Percentiles rank a stretch among this genome's conserved stretches.
phyloP scores from a whole-genome alignment of 2,113 vertebrate species.

The Thalassoma bifasciatum region DNA sequence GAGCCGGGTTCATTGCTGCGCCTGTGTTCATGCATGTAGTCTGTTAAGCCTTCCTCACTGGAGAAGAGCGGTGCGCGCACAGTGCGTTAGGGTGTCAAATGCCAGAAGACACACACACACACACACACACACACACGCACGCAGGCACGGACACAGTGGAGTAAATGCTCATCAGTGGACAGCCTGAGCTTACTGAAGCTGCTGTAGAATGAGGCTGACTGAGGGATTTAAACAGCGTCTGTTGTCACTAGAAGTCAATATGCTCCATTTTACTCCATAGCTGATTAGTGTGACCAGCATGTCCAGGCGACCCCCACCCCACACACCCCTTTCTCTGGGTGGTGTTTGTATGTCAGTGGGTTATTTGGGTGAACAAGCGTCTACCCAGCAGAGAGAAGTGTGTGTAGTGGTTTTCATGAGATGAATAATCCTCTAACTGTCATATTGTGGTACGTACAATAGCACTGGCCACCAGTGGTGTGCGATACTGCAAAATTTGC shows the following conservation, averaged over 20 bases:
- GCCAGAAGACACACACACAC: conserved; percentile 25
- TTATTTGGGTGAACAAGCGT: conserved; percentile 39
- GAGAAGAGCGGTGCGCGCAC: conserved; percentile 16
- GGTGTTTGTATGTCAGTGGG: conserved; percentile 48
- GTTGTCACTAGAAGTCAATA: conserved; percentile 65
- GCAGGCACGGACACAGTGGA: conserved; percentile 1
- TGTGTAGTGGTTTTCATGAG: conserved; percentile 1
- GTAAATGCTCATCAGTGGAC: not conserved
- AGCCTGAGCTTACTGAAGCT: conserved; percentile 21
- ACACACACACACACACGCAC: conserved; percentile 6
- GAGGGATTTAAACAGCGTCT: conserved; percentile 51
- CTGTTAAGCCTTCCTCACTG: conserved; percentile 38
- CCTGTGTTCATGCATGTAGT: conserved; percentile 20
- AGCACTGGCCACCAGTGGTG: no score
- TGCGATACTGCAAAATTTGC: no score
- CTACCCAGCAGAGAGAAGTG: not conserved
- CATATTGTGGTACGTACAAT: conserved; percentile 44
- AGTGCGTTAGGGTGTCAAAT: conserved; percentile 51
- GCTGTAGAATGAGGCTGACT: conserved; percentile 24
- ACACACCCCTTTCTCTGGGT: conserved; percentile 24
- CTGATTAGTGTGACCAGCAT: conserved; percentile 28
- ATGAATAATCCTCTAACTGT: conserved; percentile 62
- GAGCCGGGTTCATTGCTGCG: conserved; percentile 47
- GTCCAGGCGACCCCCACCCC: not conserved
- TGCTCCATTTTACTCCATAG: conserved; percentile 65